These are phyloP conservation scores for Stylophora pistillata DNA, from an alignment of 64 coral and sea anemone genomes.

Conservation along the genomic window DNA sequence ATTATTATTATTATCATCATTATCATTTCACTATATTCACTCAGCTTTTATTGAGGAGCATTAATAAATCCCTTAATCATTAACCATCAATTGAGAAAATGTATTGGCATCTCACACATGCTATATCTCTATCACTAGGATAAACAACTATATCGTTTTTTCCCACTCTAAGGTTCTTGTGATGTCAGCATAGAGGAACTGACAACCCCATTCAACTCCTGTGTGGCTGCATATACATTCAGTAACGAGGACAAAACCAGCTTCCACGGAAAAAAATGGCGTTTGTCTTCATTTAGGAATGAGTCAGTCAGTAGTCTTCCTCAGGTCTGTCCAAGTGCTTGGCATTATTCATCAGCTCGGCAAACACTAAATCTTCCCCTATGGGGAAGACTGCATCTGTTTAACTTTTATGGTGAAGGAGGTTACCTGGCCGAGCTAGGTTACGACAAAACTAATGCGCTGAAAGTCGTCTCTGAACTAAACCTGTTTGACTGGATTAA, in stretches of 20 bases:
- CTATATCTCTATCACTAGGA: too few species aligned
- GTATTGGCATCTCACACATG: too few species aligned
- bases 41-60: too few species aligned
- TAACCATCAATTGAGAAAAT: too few species aligned
- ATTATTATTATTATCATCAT: too few species aligned
- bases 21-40: too few species aligned
- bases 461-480: not conserved
- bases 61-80: too few species aligned
- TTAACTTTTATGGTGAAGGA: not conserved
- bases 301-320: not conserved
- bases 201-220: conserved; percentile 2
- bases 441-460: not conserved
- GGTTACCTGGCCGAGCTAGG: conserved; percentile 34
- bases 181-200: not conserved
- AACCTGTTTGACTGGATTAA: conserved; percentile 32
- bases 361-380: not conserved
- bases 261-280: conserved; percentile 6
- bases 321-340: conserved; percentile 5
- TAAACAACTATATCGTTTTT: not conserved
- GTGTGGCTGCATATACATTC: conserved; percentile 9
- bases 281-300: not conserved
- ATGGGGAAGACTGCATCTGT: conserved; percentile 1
- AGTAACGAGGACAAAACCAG: conserved; percentile 20
- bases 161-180: conserved; percentile 3
- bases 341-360: conserved; percentile 10